Evolutionary conservation across 2,888 invertebrate genomes (phyloP).

Genomic region (Thymelicus sylvestris): DNA sequence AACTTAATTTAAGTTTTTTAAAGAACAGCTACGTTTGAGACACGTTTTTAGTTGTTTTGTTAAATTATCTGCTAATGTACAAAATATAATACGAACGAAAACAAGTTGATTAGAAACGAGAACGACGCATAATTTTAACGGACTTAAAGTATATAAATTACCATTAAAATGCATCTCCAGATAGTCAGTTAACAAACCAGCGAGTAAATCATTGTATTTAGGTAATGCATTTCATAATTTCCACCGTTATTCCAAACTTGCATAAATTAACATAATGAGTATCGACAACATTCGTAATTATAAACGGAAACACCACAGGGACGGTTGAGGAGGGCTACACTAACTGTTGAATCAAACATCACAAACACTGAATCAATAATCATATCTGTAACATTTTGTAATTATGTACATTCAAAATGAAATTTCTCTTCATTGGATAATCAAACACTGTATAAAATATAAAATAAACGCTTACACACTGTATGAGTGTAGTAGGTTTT

Average conservation of each 20-base stretch:
- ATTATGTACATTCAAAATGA: neutral
- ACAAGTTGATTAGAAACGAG: neutral
- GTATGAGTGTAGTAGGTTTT: too few species aligned
- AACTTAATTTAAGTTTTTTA: too few species aligned
- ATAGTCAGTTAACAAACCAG: constrained; percentile 4
- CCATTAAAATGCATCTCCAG: constrained; percentile 14
- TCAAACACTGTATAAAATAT: too few species aligned
- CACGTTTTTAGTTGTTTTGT: neutral
- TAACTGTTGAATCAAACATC: constrained; percentile 33
- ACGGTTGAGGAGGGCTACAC: constrained; percentile 16
- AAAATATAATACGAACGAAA: neutral
- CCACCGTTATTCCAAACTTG: constrained; percentile 18
- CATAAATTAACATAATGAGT: constrained; percentile 37
- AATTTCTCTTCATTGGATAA: too few species aligned
- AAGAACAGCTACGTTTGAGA: too few species aligned
- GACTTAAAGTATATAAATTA: constrained; percentile 6
- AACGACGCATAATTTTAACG: constrained; percentile 2
- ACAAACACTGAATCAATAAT: constrained; percentile 25
- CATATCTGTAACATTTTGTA: constrained; percentile 9
- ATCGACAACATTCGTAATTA: constrained; percentile 40
- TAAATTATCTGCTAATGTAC: neutral
- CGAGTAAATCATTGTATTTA: constrained; percentile 21
- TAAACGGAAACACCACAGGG: constrained; percentile 41
- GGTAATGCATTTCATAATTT: constrained; percentile 27
- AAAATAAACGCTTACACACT: too few species aligned